Base-by-base conservation (phyloP, 2,797 vertebrate genomes). In the Huso huso region DNA sequence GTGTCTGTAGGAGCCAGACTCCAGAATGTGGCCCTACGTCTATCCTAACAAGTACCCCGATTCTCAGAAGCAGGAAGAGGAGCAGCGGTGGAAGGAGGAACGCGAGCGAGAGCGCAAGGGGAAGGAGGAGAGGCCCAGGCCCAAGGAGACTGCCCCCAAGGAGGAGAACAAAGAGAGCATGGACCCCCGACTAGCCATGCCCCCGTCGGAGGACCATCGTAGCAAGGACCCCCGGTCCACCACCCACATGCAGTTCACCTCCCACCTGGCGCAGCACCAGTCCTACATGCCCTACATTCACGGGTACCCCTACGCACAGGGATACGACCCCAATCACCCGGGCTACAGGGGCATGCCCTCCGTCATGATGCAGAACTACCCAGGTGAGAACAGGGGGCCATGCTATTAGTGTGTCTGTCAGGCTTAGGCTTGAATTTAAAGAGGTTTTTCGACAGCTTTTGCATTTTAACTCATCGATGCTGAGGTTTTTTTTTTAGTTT, bases 311-410 rank as follows among this genome's bases (percentile, higher is more conserved):
- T 97, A 97, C 73, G 94, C 92, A 84, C 95, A 95, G 82, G 89
- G 91, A 1, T 97, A 95, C 8, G 95, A 97, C 82, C 92, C 95
- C 76, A 93, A 74, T 84, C 95, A 97, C 77, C 94, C 95, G 71
- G 94, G 94, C 79, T 97, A 93, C 80, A 89, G 95, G 61, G 87
- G 92, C 75, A 90, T 97, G 90, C 93, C 95, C 63, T 88, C 95
- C 0, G 93, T 97, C 82, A 97, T 97, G 95, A 96, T 97, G 95
- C 95, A 94, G 82, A 96, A 93, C 77, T 97, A 96, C 83, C 92
- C 94, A 94, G 95, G 95, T 97, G 92, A 71, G 68, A 10, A 7
- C 6, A 7, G 18, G 50, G 18, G 50, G 6, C 63, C 23, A 51
- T 11, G 62, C 23, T 37, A 37, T 37, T 37, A 37, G 23, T 37